Base-by-base conservation (phyloP, 2,113 vertebrate species). In the Glaucidium brasilianum region DNA sequence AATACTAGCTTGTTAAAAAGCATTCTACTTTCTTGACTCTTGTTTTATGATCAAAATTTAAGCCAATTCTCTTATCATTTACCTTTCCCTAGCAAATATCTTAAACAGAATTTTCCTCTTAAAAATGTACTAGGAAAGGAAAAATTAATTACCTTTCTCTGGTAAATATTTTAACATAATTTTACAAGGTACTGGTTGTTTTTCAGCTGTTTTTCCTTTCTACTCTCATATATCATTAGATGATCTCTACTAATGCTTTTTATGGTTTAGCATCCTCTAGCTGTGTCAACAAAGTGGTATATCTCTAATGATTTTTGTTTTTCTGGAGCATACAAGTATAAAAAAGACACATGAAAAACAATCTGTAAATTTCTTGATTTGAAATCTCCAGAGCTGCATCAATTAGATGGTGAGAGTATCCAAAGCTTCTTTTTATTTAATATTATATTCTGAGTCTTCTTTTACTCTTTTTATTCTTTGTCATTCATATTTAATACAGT, bases 141-240 rank as follows among this genome's bases (percentile, higher is more conserved):
- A 92, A 90, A 64, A 47, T 81, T 1, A 62, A 56, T 94, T 92
- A 30, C n/a, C 50, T 60, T 79, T 39, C 53, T 69, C 72, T 92
- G 52, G 58, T 53, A 95, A 96, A 95, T 92, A 95, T 86, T 97
- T 95, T 79, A 92, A 87, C 47, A 55, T 59, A 68, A 43, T 76
- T 78, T 53, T 63, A 93, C 47, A 39, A 66, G 72, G 53, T 71
- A 79, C 56, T 66, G 85, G 25, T 29, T n/a, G n/a, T 92, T 95
- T 93, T 95, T 92, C 77, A 96, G 47, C 78, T 94, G n/a, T 86
- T 96, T 92, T 94, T 79, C 30, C n/a, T 95, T 90, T 93, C 64
- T 79, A 75, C 53, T 92, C 74, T 58, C n/a, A 69, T 90, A 76
- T 81, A 8, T 58, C 72, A 62, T 95, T 96, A 96, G 84, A 90